These are phyloP conservation scores for Paragorgia papillata DNA, from an alignment of 92 coral and sea anemone genomes.

Conservation along the genomic window DNA sequence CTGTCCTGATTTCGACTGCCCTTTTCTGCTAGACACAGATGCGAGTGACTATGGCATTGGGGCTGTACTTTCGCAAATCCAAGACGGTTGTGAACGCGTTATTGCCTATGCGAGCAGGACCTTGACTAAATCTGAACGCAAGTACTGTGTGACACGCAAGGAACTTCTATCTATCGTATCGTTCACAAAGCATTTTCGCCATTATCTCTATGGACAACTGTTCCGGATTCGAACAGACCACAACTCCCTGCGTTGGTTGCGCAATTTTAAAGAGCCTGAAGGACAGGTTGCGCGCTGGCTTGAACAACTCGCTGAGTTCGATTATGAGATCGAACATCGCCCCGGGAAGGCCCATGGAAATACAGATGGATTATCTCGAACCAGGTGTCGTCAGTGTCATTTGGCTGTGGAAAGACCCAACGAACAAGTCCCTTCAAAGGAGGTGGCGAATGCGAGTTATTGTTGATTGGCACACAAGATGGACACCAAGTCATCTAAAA, in stretches of 20 bases:
- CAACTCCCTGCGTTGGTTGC: conserved; percentile 49
- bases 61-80: conserved; percentile 9
- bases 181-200: conserved; percentile 47
- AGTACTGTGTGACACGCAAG: conserved; percentile 58
- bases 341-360: conserved; percentile 59
- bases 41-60: background rate
- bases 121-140: conserved; percentile 58
- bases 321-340: conserved; percentile 60
- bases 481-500: too few relatives aligned
- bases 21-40: conserved; percentile 1
- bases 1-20: background rate
- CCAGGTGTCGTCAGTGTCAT: too few relatives aligned
- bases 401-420: background rate
- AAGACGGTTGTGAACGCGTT: conserved; percentile 17
- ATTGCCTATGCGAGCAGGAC: conserved; percentile 8
- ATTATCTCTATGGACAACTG: background rate
- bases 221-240: conserved; percentile 50
- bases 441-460: background rate
- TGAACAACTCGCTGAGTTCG: conserved; percentile 54
- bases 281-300: conserved; percentile 7
- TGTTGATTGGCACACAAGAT: too few relatives aligned
- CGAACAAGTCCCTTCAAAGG: background rate
- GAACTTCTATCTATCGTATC: conserved; percentile 55
- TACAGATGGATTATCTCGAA: conserved; percentile 61
- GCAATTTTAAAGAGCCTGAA: conserved; percentile 53